Evolutionary conservation across 2,888 invertebrate species (phyloP).

Genomic region (Aporophyla nigra): DNA sequence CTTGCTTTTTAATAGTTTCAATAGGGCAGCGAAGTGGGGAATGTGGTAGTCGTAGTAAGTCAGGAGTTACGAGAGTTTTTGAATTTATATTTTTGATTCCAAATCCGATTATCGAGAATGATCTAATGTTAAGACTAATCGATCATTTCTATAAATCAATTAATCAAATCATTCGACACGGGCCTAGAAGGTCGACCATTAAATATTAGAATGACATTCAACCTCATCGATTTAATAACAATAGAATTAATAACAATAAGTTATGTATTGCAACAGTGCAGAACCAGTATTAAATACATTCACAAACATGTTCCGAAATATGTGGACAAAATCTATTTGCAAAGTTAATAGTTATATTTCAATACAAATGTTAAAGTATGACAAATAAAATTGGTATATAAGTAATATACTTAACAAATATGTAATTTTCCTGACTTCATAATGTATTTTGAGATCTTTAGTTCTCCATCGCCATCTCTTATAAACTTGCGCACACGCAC

Average conservation of each 20-base stretch:
- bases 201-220: conserved; percentile 40
- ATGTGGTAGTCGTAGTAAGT: conserved; percentile 41
- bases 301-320: conserved; percentile 15
- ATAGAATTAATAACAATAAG: conserved; percentile 15
- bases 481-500: conserved; percentile 36
- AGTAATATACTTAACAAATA: no score
- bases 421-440: no score
- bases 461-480: conserved; percentile 11
- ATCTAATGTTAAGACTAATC: conserved; percentile 27
- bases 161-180: conserved; percentile 26
- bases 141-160: conserved; percentile 39
- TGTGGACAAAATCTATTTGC: conserved; percentile 18
- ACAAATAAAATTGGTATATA: no score
- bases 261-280: conserved; percentile 30
- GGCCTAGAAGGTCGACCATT: conserved; percentile 37
- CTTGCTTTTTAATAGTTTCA: conserved; percentile 54
- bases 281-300: conserved; percentile 24
- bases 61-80: conserved; percentile 24
- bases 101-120: neutral
- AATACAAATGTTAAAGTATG: neutral
- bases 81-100: neutral
- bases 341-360: neutral
- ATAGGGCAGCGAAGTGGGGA: conserved; percentile 59
- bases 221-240: conserved; percentile 41
- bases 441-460: neutral